Evolutionary conservation across 2,888 invertebrate genomes (phyloP).

Genomic region (Oligia strigilis): DNA sequence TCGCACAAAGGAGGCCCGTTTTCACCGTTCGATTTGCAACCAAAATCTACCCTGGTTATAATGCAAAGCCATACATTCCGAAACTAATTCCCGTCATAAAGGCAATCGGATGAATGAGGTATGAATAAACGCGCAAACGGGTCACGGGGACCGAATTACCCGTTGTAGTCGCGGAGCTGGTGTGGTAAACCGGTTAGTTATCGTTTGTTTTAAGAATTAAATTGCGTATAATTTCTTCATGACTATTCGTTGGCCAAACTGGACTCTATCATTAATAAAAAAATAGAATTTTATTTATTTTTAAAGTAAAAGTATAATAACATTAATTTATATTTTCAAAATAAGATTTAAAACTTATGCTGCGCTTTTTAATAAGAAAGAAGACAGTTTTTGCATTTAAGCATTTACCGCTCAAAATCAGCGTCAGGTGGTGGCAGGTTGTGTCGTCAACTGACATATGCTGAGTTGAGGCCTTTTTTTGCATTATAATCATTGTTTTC

Average conservation of each 20-base stretch:
- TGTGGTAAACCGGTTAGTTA: slow-evolving; percentile 2
- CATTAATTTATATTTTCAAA: not conserved
- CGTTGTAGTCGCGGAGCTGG: slow-evolving; percentile 34
- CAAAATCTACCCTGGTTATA: slow-evolving; percentile 40
- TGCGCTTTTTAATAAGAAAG: not conserved
- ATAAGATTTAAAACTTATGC: not conserved
- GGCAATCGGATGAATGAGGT: slow-evolving; percentile 54
- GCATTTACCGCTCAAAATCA: not conserved
- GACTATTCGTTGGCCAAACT: too few species aligned
- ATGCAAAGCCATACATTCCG: slow-evolving; percentile 60
- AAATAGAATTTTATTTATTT: not conserved
- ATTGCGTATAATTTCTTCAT: not conserved
- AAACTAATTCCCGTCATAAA: slow-evolving; percentile 64
- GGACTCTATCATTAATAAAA: not conserved
- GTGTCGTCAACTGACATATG: not conserved
- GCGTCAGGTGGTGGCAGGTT: too few species aligned
- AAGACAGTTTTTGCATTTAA: not conserved
- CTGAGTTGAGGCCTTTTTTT: not conserved
- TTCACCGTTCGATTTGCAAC: slow-evolving; percentile 48
- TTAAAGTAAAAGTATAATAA: not conserved
- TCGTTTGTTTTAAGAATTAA: slow-evolving; percentile 1
- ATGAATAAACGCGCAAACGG: slow-evolving; percentile 50
- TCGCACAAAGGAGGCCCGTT: slow-evolving; percentile 24
- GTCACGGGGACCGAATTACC: slow-evolving; percentile 51
- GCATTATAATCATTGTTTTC: not conserved